Evolutionary conservation across 2,797 vertebrate species (phyloP).

Genomic region (Microctenopoma stevenorrisi): DNA sequence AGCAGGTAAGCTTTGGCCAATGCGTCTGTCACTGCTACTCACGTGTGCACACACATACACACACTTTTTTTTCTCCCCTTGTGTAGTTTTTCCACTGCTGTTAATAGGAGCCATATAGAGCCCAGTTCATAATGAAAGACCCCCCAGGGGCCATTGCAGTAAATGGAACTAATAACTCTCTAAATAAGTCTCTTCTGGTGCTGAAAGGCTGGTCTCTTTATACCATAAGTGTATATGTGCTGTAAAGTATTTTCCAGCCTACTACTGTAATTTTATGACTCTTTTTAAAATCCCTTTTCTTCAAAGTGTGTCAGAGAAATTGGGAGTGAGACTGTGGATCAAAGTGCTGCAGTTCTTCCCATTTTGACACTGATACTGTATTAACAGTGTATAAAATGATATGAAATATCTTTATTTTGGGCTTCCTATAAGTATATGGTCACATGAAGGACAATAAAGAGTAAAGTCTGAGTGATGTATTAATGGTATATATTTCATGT

Average conservation of each 20-base stretch:
- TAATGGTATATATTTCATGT: not conserved
- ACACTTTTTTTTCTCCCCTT: constrained; percentile 21
- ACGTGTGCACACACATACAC: not conserved
- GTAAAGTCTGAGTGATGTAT: not conserved
- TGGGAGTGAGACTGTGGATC: constrained; percentile 30
- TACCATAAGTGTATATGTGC: constrained; percentile 66
- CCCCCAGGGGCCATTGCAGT: constrained; percentile 68
- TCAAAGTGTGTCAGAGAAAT: constrained; percentile 48
- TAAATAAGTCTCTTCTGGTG: constrained; percentile 75
- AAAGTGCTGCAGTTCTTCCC: constrained; percentile 23
- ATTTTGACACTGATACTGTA: constrained; percentile 3
- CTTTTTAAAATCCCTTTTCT: constrained; percentile 36
- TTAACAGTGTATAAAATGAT: not conserved
- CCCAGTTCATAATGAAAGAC: constrained; percentile 69
- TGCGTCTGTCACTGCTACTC: constrained; percentile 27
- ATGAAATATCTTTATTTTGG: too few species aligned
- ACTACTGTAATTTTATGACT: constrained; percentile 64
- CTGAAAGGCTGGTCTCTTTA: constrained; percentile 72
- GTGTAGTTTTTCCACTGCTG: constrained; percentile 55
- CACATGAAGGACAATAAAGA: not conserved
- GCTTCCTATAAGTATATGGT: too few species aligned
- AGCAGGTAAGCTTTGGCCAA: constrained; percentile 47
- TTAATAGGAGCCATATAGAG: constrained; percentile 73
- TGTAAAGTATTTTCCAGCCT: constrained; percentile 59
- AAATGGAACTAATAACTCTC: constrained; percentile 78